Evolutionary conservation across 2,797 vertebrate species (phyloP).

Genomic region (Luscinia megarhynchos): DNA sequence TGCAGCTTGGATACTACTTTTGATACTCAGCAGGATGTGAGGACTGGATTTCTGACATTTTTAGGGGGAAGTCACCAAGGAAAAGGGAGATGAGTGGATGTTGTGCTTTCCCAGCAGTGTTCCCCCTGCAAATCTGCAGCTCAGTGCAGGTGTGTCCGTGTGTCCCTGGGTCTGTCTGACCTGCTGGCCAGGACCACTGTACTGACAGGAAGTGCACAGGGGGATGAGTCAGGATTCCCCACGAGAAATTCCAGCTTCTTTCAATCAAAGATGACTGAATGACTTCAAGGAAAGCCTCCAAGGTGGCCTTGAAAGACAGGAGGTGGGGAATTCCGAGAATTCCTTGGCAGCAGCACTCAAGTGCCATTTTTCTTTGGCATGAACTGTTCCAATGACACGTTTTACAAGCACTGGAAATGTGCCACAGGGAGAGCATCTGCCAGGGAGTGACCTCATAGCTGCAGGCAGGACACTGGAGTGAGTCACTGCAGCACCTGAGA

Average conservation of each 20-base stretch:
- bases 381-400: neutral
- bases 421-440: neutral
- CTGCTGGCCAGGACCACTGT: neutral
- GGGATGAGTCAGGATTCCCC: neutral
- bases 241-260: neutral
- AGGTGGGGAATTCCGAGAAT: neutral
- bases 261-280: neutral
- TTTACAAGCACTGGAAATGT: neutral
- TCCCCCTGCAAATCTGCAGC: neutral
- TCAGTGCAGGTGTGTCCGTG: neutral
- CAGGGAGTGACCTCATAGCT: neutral
- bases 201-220: neutral
- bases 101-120: neutral
- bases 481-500: neutral
- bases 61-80: neutral
- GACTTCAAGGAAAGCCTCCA: neutral
- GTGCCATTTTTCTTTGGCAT: neutral
- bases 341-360: neutral
- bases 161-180: neutral
- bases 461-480: neutral
- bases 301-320: neutral
- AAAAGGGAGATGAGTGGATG: neutral
- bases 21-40: neutral
- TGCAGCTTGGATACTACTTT: neutral
- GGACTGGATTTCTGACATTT: neutral